These are phyloP conservation scores for Probosciger aterrimus DNA, from an alignment of 2,113 vertebrate species.

Conservation along the genomic window DNA sequence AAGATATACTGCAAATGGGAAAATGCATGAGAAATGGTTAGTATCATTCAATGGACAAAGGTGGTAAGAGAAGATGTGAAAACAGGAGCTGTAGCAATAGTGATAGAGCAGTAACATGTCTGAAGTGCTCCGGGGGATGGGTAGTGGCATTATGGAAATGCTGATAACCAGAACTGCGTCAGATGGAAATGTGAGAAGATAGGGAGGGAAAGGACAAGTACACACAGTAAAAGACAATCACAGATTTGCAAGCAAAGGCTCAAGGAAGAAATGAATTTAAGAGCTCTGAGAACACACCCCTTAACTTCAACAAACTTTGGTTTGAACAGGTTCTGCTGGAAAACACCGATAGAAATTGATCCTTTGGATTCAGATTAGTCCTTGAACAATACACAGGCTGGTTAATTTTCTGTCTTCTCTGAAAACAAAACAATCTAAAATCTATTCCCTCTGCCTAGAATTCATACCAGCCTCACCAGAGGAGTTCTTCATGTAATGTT, in stretches of 20 bases:
- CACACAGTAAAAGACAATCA: neutral
- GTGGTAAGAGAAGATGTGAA: neutral
- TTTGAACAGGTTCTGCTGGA: neutral
- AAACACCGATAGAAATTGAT: neutral
- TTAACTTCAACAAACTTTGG: neutral
- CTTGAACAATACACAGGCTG: neutral
- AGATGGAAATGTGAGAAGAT: neutral
- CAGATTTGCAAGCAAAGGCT: neutral
- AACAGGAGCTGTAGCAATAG: neutral
- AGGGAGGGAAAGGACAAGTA: neutral
- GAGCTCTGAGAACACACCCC: neutral
- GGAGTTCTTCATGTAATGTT: neutral
- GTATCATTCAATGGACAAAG: neutral
- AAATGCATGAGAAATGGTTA: neutral
- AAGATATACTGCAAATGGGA: neutral
- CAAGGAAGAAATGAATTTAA: neutral
- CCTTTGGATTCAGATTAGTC: neutral
- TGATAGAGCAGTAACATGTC: accelerated
- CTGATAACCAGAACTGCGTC: neutral
- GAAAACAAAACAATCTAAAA: neutral
- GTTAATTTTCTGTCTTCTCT: neutral
- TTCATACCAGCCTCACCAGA: neutral
- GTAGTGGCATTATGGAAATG: neutral
- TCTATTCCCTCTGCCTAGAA: neutral
- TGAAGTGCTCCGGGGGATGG: neutral